phyloP scores from a whole-genome alignment of 2,888 invertebrate genomes.

The Heteromyza rotundicornis region DNA sequence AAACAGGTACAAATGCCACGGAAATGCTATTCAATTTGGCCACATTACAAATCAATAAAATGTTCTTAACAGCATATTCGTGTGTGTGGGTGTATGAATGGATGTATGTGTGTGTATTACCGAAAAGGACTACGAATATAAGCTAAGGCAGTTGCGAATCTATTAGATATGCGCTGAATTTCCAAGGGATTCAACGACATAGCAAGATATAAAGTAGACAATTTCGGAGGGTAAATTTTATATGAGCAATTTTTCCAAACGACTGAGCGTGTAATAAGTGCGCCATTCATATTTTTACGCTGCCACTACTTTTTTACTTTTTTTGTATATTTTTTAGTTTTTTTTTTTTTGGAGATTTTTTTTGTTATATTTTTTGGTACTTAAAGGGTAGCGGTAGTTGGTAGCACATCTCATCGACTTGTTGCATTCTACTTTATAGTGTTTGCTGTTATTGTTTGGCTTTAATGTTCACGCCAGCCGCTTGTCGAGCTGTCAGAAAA shows the following conservation, averaged over 20 bases:
- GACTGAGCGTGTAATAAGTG: not conserved
- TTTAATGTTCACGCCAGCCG: too few relatives aligned
- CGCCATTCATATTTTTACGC: not conserved
- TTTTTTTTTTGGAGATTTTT: not conserved
- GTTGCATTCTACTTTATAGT: not conserved
- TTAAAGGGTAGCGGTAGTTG: not conserved
- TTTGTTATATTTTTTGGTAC: not conserved
- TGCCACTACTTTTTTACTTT: too few relatives aligned
- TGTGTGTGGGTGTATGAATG: constrained; percentile 16
- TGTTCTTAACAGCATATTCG: constrained; percentile 47
- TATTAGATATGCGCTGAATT: too few relatives aligned
- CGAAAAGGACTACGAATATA: too few relatives aligned
- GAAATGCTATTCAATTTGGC: constrained; percentile 22
- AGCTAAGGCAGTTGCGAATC: too few relatives aligned
- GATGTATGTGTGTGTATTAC: constrained; percentile 1
- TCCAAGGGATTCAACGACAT: too few relatives aligned
- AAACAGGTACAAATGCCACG: not conserved
- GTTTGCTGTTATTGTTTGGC: too few relatives aligned
- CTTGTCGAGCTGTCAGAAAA: too few relatives aligned
- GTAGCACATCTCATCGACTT: not conserved
- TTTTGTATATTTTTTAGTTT: too few relatives aligned
- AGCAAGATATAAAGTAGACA: not conserved
- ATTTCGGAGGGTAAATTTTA: not conserved
- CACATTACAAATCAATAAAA: constrained; percentile 24
- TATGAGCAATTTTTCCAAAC: constrained; percentile 2